phyloP scores from a whole-genome alignment of 2,113 vertebrate genomes.

The Stegastes partitus region DNA sequence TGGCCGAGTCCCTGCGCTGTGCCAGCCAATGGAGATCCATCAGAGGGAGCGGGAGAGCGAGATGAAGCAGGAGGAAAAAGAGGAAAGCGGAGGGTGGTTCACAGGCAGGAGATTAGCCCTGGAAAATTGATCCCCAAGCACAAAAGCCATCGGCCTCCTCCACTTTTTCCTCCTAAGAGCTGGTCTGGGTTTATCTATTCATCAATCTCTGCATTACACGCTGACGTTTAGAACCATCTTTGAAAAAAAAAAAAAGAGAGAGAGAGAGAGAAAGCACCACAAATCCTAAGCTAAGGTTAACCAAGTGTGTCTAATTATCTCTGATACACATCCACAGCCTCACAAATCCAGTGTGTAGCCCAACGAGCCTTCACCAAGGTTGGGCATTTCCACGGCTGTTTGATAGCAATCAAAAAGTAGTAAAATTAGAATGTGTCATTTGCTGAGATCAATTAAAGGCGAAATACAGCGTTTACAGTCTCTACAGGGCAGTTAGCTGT shows the following conservation, averaged over 20 bases:
- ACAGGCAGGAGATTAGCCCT: conserved; percentile 75
- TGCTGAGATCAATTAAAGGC: background rate
- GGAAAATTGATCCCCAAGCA: conserved; percentile 80
- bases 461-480: background rate
- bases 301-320: conserved; percentile 57
- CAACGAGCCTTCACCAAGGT: background rate
- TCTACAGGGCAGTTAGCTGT: background rate
- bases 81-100: conserved; percentile 69
- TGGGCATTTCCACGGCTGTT: background rate
- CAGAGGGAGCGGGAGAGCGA: conserved; percentile 56
- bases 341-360: background rate
- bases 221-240: conserved; percentile 32
- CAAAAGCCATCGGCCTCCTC: conserved; percentile 66
- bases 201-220: conserved; percentile 57
- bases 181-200: conserved; percentile 64
- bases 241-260: background rate
- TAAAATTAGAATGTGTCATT: background rate
- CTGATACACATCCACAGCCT: conserved; percentile 36
- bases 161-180: conserved; percentile 44
- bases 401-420: background rate
- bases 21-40: conserved; percentile 73
- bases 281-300: conserved; percentile 44
- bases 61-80: conserved; percentile 52
- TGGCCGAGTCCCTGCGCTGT: conserved; percentile 62
- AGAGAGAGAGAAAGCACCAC: background rate